These are phyloP conservation scores for Galbula dea DNA, from an alignment of 2,113 vertebrate species.

Conservation along the genomic window DNA sequence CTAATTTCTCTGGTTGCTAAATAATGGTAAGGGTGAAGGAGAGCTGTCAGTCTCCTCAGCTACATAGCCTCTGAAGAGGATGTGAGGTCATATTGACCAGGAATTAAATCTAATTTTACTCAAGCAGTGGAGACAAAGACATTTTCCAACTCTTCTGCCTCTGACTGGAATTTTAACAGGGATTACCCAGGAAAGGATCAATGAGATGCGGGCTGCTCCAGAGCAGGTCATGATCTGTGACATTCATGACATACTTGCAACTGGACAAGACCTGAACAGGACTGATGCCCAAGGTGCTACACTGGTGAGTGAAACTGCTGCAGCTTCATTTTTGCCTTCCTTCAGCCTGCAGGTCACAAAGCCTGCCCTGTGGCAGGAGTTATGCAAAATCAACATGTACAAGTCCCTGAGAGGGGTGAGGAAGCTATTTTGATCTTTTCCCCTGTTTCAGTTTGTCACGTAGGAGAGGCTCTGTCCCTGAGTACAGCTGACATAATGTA, in stretches of 20 bases:
- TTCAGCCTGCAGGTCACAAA: background rate
- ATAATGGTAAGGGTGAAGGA: background rate
- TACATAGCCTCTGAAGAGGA: background rate
- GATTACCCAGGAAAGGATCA: conserved; percentile 97
- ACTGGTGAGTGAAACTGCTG: conserved; percentile 78
- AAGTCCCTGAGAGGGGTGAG: background rate
- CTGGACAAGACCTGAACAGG: conserved; percentile 86
- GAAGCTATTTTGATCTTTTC: background rate
- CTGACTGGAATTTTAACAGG: conserved; percentile 71
- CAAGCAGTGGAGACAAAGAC: background rate
- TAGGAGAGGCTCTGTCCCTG: background rate
- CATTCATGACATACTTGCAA: conserved; percentile 85
- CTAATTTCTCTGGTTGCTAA: background rate
- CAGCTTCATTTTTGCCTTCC: background rate
- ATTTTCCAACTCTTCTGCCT: background rate
- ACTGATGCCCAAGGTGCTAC: conserved; percentile 91
- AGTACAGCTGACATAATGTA: background rate
- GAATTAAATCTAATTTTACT: background rate
- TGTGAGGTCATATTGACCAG: background rate
- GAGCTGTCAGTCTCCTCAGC: background rate
- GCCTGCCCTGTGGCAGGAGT: background rate
- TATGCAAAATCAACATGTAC: background rate
- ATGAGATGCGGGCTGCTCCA: conserved; percentile 87
- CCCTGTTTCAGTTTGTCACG: background rate
- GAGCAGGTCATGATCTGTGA: conserved; percentile 91